A percentile compares a stretch with the other conserved stretches of the same genome.
Evolutionary conservation across 2,113 vertebrate genomes (phyloP).

Genomic region (Festucalex cinctus): DNA sequence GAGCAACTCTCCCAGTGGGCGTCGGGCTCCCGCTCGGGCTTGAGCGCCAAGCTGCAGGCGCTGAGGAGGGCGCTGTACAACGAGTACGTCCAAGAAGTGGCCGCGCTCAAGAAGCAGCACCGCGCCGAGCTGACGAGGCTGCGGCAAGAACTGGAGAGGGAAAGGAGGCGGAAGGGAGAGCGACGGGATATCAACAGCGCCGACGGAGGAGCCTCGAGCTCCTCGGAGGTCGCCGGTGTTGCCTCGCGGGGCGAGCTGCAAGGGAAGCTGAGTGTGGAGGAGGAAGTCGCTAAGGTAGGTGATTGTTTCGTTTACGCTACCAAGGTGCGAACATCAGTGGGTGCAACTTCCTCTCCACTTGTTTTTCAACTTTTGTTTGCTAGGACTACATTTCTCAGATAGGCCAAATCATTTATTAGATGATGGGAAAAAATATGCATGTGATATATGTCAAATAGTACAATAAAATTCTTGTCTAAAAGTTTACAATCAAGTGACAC

Average conservation of each 20-base stretch:
- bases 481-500: too few relatives aligned
- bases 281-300: slow-evolving; percentile 88
- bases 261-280: slow-evolving; percentile 80
- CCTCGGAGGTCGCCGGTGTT: slow-evolving; percentile 51
- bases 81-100: slow-evolving; percentile 68
- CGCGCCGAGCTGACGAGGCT: slow-evolving; percentile 52
- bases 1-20: slow-evolving; percentile 39
- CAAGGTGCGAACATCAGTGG: too few relatives aligned
- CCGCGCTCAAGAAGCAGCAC: slow-evolving; percentile 67
- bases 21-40: slow-evolving; percentile 28
- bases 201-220: slow-evolving; percentile 10
- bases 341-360: background rate
- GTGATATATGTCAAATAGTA: too few relatives aligned
- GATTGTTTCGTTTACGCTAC: background rate
- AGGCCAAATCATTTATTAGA: too few relatives aligned
- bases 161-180: slow-evolving; percentile 23
- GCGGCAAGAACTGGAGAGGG: slow-evolving; percentile 28
- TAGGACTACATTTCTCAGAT: background rate
- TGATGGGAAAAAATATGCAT: too few relatives aligned
- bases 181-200: slow-evolving; percentile 10
- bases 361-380: background rate
- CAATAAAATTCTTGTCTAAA: too few relatives aligned
- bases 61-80: slow-evolving; percentile 61
- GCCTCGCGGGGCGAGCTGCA: slow-evolving; percentile 32
- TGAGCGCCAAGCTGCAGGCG: slow-evolving; percentile 64